These are phyloP conservation scores for Pristionchus arcanus DNA, from an alignment of 2,888 invertebrate species.

Conservation along the genomic window DNA sequence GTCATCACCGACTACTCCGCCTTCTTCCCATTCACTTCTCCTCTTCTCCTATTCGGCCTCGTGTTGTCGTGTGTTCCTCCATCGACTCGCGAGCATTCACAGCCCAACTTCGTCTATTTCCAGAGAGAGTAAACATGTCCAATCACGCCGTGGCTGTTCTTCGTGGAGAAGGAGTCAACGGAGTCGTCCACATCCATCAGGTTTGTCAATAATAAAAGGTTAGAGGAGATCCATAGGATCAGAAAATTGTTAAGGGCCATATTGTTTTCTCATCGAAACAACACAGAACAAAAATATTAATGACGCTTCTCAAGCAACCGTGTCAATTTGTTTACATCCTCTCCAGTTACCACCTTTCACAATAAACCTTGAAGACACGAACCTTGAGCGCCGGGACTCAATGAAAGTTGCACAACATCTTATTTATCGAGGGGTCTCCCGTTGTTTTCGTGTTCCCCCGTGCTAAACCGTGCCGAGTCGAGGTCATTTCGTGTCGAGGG, in stretches of 20 bases:
- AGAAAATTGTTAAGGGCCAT: no score
- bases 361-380: not conserved
- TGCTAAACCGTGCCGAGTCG: conserved; percentile 33
- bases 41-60: not conserved
- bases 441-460: not conserved
- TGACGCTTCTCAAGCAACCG: not conserved
- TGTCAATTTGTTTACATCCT: no score
- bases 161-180: conserved; percentile 69
- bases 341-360: no score
- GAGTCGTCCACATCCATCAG: conserved; percentile 73
- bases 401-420: not conserved
- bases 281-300: no score
- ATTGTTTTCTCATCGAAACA: no score
- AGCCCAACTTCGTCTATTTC: not conserved
- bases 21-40: not conserved
- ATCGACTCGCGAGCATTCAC: not conserved
- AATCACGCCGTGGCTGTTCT: conserved; percentile 75
- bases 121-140: conserved; percentile 60
- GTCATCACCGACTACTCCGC: conserved; percentile 33
- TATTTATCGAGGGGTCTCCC: not conserved
- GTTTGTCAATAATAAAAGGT: conserved; percentile 59
- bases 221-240: no score
- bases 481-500: conserved; percentile 36
- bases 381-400: not conserved
- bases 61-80: not conserved